Evolutionary conservation across 2,797 vertebrate genomes (phyloP), one percentile per base, ranked within the genome.

Genomic region (Centropyge bicolor): DNA sequence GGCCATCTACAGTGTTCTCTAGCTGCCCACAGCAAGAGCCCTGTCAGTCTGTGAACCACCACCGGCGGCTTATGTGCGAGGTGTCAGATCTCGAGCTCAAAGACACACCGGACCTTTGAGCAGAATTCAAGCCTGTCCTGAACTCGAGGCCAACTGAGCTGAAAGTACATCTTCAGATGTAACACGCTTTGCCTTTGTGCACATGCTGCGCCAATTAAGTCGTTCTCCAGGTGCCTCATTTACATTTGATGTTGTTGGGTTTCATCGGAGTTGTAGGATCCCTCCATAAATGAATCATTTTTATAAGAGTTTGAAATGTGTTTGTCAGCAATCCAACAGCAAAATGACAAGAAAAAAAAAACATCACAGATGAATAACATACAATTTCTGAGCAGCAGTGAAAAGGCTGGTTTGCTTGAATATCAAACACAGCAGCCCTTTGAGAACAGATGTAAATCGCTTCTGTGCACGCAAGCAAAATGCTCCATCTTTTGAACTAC

Each of bases 81-180:
- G 60, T 62, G 55, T 88, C 69, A 85, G 81, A 86, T 82, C 56
- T 82, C 20, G 5, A 71, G 60, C 65, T 85, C 60, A 86, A 83
- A 89, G 68, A 87, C 51, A 61, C 64, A 24, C 24, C 4, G 24
- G 72, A 85, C 70, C 61, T 79, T 78, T 81, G 69, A 79, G 56
- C 41, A 45, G 46, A 66, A 64, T 61, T 88, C 59, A 80, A 70
- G 49, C 59, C 55, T 75, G 73, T 67, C 43, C 11, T 70, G 14
- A 35, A 75, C 65, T 81, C 1, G 3, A 83, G 70, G 20, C 62
- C 60, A 67, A 19, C 17, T 57, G 49, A 74, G 68, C 63, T 64
- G 40, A 85, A 68, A 75, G 70, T 45, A 31, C 64, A 76, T 65
- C 65, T 46, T 88, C 71, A 71, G 17, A 87, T 81, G 73, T 66